A percentile compares a stretch with the other conserved stretches of the same genome.
phyloP scores from a whole-genome alignment of 2,888 invertebrate species.

The Ormyrus rosae region DNA sequence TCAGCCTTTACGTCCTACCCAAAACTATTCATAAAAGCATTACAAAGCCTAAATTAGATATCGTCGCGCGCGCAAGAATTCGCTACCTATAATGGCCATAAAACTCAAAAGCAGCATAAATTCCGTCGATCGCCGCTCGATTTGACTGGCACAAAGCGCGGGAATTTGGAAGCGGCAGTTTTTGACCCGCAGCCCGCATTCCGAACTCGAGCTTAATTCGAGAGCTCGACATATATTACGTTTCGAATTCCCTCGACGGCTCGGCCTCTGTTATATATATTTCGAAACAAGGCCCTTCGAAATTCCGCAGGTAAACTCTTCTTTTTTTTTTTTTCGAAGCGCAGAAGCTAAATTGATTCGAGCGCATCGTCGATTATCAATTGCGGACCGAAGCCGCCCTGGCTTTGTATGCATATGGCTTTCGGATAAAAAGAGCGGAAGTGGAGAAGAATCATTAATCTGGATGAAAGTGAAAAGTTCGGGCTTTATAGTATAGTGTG shows the following conservation, averaged over 20 bases:
- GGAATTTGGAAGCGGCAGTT: slow-evolving; percentile 34
- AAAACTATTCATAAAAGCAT: neutral
- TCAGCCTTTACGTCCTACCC: too few species aligned
- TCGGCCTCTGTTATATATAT: neutral
- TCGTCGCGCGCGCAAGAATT: slow-evolving; percentile 4
- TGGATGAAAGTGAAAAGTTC: slow-evolving; percentile 35
- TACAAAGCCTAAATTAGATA: slow-evolving; percentile 36
- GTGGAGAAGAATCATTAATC: slow-evolving; percentile 35
- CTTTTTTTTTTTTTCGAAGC: neutral
- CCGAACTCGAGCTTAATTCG: slow-evolving; percentile 31
- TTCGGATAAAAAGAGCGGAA: slow-evolving; percentile 17
- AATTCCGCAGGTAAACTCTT: neutral
- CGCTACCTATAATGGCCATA: slow-evolving; percentile 13
- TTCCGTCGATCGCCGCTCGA: neutral
- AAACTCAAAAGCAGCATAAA: slow-evolving; percentile 42
- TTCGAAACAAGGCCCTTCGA: too few species aligned
- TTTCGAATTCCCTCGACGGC: slow-evolving; percentile 15
- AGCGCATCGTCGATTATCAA: slow-evolving; percentile 18
- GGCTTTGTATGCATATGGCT: neutral
- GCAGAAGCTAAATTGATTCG: slow-evolving; percentile 6
- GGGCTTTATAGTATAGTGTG: neutral
- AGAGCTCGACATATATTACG: slow-evolving; percentile 26
- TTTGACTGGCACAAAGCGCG: slow-evolving; percentile 13
- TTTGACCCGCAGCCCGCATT: slow-evolving; percentile 16
- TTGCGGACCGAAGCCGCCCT: neutral